These are phyloP conservation scores for Engystomops pustulosus DNA, from an alignment of 2,113 vertebrate genomes.

Conservation along the genomic window DNA sequence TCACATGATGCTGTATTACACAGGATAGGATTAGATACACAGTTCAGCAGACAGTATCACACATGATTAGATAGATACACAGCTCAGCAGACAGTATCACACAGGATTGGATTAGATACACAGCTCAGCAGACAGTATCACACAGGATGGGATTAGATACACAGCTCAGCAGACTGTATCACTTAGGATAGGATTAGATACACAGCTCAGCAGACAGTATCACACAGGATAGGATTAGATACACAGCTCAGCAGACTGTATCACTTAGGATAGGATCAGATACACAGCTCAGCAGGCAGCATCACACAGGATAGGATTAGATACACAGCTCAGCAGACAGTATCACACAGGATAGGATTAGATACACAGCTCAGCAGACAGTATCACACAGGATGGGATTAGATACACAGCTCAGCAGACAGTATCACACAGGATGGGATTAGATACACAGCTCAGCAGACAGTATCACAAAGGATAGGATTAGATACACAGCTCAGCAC, in stretches of 20 bases:
- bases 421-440: neutral
- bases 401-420: neutral
- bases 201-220: neutral
- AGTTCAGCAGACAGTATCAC: neutral
- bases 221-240: neutral
- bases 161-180: neutral
- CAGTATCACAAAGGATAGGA: neutral
- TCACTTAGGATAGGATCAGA: neutral
- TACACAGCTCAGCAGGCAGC: neutral
- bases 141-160: neutral
- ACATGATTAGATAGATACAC: neutral
- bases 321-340: neutral
- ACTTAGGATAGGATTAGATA: neutral
- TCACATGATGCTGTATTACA: neutral
- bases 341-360: neutral
- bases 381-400: neutral
- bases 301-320: neutral
- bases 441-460: neutral
- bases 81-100: neutral
- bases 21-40: neutral
- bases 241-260: neutral
- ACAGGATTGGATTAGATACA: neutral
- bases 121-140: neutral
- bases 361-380: neutral
- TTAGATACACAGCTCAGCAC: no score